Percentiles rank a stretch among this genome's conserved stretches.
These are phyloP conservation scores for Seriola aureovittata DNA, from an alignment of 2,113 vertebrate genomes.

Conservation along the genomic window DNA sequence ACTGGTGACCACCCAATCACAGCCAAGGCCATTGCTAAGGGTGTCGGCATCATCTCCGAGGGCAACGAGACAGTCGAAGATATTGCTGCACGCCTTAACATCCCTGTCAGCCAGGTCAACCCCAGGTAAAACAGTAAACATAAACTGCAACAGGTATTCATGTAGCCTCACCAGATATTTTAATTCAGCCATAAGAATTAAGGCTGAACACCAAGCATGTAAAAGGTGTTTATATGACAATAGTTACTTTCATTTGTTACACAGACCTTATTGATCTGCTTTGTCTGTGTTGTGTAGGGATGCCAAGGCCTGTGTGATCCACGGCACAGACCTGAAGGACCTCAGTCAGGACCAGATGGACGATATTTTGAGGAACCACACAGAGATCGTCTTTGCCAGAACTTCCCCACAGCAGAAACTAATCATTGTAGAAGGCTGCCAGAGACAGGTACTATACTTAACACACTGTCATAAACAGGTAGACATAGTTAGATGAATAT, in stretches of 20 bases:
- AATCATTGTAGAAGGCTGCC: slow-evolving; percentile 89
- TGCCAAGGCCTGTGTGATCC: slow-evolving; percentile 90
- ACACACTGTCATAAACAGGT: not conserved
- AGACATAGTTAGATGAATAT: not conserved
- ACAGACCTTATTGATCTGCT: not conserved
- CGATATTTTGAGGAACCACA: slow-evolving; percentile 90
- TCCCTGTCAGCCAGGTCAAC: slow-evolving; percentile 93
- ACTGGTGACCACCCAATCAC: slow-evolving; percentile 95
- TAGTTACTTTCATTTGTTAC: no score
- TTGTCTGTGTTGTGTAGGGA: slow-evolving; percentile 76
- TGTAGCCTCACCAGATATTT: not conserved
- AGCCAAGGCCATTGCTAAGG: slow-evolving; percentile 95
- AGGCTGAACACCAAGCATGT: not conserved
- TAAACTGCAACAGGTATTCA: not conserved
- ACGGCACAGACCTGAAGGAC: slow-evolving; percentile 90
- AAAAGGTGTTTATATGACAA: not conserved
- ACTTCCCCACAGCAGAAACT: slow-evolving; percentile 94
- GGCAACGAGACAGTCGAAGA: slow-evolving; percentile 95
- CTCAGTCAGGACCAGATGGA: slow-evolving; percentile 88
- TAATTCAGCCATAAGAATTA: no score
- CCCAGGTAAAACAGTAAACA: slow-evolving; percentile 83
- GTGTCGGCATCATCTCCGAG: slow-evolving; percentile 94
- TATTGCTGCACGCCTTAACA: slow-evolving; percentile 93
- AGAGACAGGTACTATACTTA: slow-evolving; percentile 75
- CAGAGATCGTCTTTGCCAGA: slow-evolving; percentile 90